Percentiles rank a stretch among this genome's conserved stretches.
These are phyloP conservation scores for Eira barbara DNA, from an alignment of 2,113 vertebrate genomes.

Conservation along the genomic window DNA sequence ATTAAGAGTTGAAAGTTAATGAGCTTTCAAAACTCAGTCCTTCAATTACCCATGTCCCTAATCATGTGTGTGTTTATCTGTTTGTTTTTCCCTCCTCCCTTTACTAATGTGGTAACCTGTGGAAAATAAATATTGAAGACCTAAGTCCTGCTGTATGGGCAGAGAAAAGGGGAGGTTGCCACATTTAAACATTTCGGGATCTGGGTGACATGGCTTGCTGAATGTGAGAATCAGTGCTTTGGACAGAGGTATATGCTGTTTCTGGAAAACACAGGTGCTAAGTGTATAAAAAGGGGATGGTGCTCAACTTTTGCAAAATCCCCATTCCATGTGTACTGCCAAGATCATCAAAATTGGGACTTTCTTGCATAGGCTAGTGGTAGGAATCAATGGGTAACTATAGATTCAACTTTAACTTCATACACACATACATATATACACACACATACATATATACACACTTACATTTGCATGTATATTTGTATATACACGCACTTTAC, in stretches of 20 bases:
- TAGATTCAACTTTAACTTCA: background rate
- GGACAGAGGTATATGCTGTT: background rate
- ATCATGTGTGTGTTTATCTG: background rate
- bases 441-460: background rate
- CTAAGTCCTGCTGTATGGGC: background rate
- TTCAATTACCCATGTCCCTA: background rate
- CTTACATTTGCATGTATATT: background rate
- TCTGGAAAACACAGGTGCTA: background rate
- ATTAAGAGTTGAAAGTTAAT: background rate
- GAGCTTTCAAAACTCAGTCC: background rate
- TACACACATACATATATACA: background rate
- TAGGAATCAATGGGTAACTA: background rate
- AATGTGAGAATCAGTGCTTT: background rate
- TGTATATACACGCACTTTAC: background rate
- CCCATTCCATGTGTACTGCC: background rate
- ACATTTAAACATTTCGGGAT: background rate
- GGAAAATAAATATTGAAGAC: background rate
- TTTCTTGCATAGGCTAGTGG: background rate
- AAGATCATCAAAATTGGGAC: background rate
- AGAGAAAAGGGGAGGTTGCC: background rate
- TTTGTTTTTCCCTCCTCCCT: background rate
- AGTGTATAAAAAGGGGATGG: background rate
- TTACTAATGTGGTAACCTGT: background rate
- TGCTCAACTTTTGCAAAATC: background rate
- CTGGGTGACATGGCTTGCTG: background rate